These are phyloP conservation scores for Lophotriccus pileatus DNA, from an alignment of 2,797 vertebrate genomes.

Conservation along the genomic window DNA sequence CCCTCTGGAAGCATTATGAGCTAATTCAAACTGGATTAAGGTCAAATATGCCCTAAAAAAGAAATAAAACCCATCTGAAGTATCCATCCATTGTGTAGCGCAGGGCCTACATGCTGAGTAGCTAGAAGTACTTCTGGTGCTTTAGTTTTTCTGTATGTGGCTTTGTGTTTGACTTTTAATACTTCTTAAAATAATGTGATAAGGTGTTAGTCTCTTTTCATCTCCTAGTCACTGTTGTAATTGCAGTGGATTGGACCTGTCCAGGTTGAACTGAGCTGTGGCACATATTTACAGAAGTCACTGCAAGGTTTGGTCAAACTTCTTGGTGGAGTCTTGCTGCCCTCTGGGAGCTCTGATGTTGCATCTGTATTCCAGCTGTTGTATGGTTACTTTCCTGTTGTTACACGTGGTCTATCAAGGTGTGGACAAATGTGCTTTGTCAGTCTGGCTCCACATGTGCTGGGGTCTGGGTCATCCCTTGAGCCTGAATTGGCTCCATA, in stretches of 20 bases:
- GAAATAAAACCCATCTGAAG: neutral
- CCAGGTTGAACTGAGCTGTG: neutral
- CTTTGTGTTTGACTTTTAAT: neutral
- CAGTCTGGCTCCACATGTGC: neutral
- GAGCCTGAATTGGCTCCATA: neutral
- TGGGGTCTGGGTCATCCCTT: neutral
- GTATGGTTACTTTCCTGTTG: fast-evolving
- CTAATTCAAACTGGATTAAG: constrained; percentile 36
- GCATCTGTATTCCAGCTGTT: fast-evolving
- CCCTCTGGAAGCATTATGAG: neutral
- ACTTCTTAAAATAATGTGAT: neutral
- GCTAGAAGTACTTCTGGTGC: neutral
- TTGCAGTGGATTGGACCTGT: neutral
- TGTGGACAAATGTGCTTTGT: fast-evolving
- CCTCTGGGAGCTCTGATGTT: neutral
- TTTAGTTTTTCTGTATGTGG: neutral
- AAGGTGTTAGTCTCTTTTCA: neutral
- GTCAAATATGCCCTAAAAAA: constrained; percentile 23
- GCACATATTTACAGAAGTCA: neutral
- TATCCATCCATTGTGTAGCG: neutral
- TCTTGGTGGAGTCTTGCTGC: neutral
- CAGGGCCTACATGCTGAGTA: neutral
- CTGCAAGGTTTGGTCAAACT: neutral
- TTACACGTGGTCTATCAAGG: neutral
- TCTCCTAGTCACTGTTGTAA: neutral